phyloP scores from a whole-genome alignment of 2,888 invertebrate genomes.

The Harmothoe impar region DNA sequence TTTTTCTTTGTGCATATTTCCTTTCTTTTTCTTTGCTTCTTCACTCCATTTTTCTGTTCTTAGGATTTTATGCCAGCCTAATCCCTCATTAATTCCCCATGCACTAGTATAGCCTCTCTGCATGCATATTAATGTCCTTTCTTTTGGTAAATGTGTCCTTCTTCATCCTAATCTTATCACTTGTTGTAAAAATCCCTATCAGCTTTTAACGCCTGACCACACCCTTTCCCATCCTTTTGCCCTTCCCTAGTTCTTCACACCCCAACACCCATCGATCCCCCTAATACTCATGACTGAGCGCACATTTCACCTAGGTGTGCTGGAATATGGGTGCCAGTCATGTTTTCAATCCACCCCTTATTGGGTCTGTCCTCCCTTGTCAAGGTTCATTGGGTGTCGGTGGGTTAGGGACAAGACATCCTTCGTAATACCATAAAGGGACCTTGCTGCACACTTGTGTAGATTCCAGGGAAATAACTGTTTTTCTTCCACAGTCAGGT shows the following conservation, averaged over 20 bases:
- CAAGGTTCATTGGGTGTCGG: not conserved
- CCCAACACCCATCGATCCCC: not conserved
- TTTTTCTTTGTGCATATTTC: too few relatives aligned
- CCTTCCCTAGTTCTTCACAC: not conserved
- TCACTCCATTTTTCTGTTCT: too few relatives aligned
- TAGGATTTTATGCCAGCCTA: too few relatives aligned
- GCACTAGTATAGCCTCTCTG: not conserved
- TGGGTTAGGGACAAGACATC: not conserved
- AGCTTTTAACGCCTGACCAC: not conserved
- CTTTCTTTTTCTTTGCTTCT: too few relatives aligned
- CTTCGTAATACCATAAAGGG: not conserved
- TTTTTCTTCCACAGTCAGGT: too few relatives aligned
- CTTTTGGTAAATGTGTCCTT: not conserved
- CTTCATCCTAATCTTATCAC: not conserved
- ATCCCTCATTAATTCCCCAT: too few relatives aligned
- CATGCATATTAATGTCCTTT: not conserved
- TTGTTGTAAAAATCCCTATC: not conserved
- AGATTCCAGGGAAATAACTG: not conserved
- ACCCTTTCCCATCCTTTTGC: not conserved
- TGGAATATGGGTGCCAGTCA: not conserved
- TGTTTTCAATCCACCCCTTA: not conserved
- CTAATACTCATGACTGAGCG: not conserved
- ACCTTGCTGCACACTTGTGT: not conserved
- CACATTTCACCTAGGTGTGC: not conserved
- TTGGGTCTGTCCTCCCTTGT: too few relatives aligned